A percentile compares a stretch with the other conserved stretches of the same genome.
Conservation (phyloP, 2,113 vertebrate genomes). For the Vireo altiloquus region DNA sequence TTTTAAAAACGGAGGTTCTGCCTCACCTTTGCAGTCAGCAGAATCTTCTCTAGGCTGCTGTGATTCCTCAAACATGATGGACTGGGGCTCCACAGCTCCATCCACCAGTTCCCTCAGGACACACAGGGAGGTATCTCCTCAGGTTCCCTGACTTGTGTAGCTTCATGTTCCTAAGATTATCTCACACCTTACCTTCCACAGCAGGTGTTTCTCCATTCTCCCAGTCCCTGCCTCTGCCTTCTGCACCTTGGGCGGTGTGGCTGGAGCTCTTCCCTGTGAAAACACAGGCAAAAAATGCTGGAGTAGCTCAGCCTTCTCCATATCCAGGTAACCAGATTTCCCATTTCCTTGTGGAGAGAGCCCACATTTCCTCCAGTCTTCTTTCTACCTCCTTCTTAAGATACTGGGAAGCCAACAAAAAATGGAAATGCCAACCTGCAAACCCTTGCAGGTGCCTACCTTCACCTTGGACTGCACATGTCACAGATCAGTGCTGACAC, state of each 20-base stretch:
- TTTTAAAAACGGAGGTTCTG: neutral
- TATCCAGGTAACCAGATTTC: neutral
- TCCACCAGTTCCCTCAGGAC: neutral
- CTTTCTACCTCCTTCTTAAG: neutral
- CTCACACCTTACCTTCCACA: neutral
- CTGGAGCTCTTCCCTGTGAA: neutral
- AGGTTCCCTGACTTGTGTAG: neutral
- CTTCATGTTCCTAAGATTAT: neutral
- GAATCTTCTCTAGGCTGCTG: neutral
- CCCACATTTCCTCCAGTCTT: neutral
- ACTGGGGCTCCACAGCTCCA: neutral
- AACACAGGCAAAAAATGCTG: neutral
- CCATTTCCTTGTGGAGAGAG: neutral
- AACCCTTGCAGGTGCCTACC: neutral
- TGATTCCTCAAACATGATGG: rapidly evolving
- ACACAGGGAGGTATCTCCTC: neutral
- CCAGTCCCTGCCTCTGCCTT: neutral
- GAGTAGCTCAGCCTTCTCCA: neutral
- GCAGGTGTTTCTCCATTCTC: neutral
- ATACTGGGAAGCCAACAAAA: neutral
- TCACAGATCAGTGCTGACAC: rapidly evolving
- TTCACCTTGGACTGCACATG: neutral
- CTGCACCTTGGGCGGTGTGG: neutral
- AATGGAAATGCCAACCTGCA: neutral
- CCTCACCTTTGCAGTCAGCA: neutral